Conservation (phyloP, 2,888 invertebrate species). For the Scaptomyza flava region DNA sequence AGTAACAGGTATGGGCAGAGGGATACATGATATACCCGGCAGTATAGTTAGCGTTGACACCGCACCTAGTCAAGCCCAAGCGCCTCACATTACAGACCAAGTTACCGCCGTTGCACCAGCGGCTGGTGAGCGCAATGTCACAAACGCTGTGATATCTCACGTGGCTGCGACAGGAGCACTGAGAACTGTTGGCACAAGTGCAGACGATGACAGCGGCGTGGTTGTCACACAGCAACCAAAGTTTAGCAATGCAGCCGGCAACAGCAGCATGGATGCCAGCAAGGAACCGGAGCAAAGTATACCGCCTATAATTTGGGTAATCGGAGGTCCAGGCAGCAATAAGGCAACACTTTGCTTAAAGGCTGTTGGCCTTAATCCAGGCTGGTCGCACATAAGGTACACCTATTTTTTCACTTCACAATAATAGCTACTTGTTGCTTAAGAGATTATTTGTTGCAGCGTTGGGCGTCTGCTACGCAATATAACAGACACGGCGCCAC, state of each 20-base stretch:
- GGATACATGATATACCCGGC: conserved; percentile 87
- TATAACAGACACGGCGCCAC: conserved; percentile 89
- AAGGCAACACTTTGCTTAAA: conserved; percentile 92
- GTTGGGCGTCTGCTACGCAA: conserved; percentile 91
- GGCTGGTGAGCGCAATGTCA: conserved; percentile 40
- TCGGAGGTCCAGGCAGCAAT: conserved; percentile 96
- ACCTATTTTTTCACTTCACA: neutral
- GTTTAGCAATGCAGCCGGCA: conserved; percentile 40
- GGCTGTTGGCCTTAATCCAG: conserved; percentile 88
- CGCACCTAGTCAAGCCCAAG: conserved; percentile 85
- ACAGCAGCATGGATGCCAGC: conserved; percentile 58
- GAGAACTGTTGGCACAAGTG: conserved; percentile 28
- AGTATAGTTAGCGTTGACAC: conserved; percentile 87
- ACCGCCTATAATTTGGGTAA: conserved; percentile 87
- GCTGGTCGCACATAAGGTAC: conserved; percentile 91
- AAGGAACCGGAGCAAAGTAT: conserved; percentile 46
- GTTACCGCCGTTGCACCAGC: conserved; percentile 17
- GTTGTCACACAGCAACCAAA: conserved; percentile 76
- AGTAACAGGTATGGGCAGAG: conserved; percentile 86
- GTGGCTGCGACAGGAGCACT: conserved; percentile 57
- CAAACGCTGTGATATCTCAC: conserved; percentile 45
- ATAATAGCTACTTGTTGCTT: neutral
- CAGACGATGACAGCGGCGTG: conserved; percentile 63
- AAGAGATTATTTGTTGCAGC: conserved; percentile 83
- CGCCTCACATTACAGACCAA: conserved; percentile 70